These are phyloP conservation scores for Herminia tarsipennalis DNA, from an alignment of 2,888 invertebrate species.

Conservation along the genomic window DNA sequence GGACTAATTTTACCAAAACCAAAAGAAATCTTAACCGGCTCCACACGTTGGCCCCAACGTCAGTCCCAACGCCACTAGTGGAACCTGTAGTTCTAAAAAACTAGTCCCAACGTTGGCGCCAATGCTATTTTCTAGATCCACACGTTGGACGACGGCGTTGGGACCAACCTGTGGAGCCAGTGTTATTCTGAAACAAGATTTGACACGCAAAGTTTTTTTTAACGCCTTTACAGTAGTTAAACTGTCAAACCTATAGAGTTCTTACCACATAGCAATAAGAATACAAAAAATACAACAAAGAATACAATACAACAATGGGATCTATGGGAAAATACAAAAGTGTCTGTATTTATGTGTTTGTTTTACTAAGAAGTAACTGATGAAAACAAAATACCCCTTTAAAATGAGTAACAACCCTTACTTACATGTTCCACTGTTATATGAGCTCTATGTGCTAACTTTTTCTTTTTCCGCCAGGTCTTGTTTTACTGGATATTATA, in stretches of 20 bases:
- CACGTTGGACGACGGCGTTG: too few relatives aligned
- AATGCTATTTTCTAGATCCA: too few relatives aligned
- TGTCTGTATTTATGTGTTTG: slow-evolving; percentile 80
- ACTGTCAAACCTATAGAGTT: slow-evolving; percentile 62
- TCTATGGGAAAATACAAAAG: slow-evolving; percentile 76
- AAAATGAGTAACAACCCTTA: slow-evolving; percentile 67
- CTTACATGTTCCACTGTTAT: slow-evolving; percentile 45
- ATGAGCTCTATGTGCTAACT: slow-evolving; percentile 27
- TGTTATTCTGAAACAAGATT: too few relatives aligned
- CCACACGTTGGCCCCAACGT: too few relatives aligned
- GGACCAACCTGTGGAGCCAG: too few relatives aligned
- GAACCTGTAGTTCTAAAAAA: too few relatives aligned
- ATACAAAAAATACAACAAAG: slow-evolving; percentile 74
- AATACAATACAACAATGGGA: slow-evolving; percentile 77
- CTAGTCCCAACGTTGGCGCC: too few relatives aligned
- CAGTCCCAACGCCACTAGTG: too few relatives aligned
- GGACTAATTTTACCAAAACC: too few relatives aligned
- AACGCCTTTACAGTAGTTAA: slow-evolving; percentile 24
- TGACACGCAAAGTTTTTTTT: background rate
- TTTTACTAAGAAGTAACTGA: slow-evolving; percentile 79
- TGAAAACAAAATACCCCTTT: slow-evolving; percentile 79
- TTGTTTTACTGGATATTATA: slow-evolving; percentile 18
- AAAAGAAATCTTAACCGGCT: too few relatives aligned
- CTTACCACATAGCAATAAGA: slow-evolving; percentile 51
- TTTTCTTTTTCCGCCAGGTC: slow-evolving; percentile 17